These are phyloP conservation scores for Sprattus sprattus DNA, from an alignment of 2,113 vertebrate genomes.

Conservation along the genomic window DNA sequence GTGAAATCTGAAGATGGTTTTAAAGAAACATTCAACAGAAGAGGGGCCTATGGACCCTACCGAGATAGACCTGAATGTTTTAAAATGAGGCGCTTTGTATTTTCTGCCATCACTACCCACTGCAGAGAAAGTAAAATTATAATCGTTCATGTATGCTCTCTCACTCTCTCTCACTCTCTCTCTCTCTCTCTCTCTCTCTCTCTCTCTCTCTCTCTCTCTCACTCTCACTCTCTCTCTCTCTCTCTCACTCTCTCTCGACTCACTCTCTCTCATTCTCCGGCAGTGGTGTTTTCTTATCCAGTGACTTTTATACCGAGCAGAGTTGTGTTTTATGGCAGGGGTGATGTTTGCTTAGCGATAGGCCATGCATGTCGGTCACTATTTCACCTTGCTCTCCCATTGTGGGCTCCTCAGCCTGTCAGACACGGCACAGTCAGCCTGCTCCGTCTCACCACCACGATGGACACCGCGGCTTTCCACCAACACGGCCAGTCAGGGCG, in stretches of 20 bases:
- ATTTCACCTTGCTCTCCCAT: slow-evolving; percentile 19
- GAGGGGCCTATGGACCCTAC: not conserved
- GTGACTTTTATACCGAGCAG: slow-evolving; percentile 47
- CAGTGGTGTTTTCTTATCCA: slow-evolving; percentile 50
- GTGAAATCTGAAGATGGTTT: not conserved
- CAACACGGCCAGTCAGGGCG: not conserved
- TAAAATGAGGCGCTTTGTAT: not conserved
- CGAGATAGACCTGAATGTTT: not conserved
- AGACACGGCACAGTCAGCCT: slow-evolving; percentile 27
- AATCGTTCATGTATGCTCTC: not conserved
- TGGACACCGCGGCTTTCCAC: slow-evolving; percentile 35
- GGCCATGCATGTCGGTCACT: slow-evolving; percentile 32
- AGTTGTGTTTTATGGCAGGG: slow-evolving; percentile 47
- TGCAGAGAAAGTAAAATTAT: not conserved
- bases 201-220: not conserved
- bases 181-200: not conserved
- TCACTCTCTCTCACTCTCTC: not conserved
- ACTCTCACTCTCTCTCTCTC: slow-evolving; percentile 11
- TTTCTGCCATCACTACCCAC: not conserved
- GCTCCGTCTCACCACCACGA: slow-evolving; percentile 14
- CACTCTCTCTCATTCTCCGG: slow-evolving; percentile 18
- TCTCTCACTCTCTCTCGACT: not conserved
- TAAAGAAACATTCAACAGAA: not conserved
- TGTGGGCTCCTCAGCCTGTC: slow-evolving; percentile 26
- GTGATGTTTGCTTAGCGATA: slow-evolving; percentile 52